Evolutionary conservation across 2,797 vertebrate species (phyloP).

Genomic region (Siniperca scherzeri): DNA sequence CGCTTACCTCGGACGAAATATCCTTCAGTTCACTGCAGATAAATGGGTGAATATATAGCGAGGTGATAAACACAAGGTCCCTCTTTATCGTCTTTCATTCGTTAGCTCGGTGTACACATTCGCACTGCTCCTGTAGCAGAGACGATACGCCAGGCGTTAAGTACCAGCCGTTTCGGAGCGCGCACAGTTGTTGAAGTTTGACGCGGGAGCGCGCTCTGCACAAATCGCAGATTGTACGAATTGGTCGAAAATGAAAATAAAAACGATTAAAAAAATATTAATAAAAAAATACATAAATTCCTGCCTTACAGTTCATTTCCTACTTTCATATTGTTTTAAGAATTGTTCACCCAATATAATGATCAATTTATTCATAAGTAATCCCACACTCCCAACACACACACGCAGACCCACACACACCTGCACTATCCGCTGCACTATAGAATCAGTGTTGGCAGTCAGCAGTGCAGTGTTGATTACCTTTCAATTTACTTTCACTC

Average conservation of each 20-base stretch:
- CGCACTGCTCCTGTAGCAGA: conserved; percentile 67
- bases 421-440: not conserved
- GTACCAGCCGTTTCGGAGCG: conserved; percentile 77
- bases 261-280: not conserved
- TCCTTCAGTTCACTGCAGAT: conserved; percentile 58
- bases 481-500: not conserved
- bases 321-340: not conserved
- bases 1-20: conserved; percentile 82
- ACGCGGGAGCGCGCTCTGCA: conserved; percentile 76
- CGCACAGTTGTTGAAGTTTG: conserved; percentile 83
- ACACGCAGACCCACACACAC: not conserved
- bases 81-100: conserved; percentile 67
- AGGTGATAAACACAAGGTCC: conserved; percentile 31
- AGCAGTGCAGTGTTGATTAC: not conserved
- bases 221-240: conserved; percentile 29
- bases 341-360: not conserved
- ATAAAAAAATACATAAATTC: not conserved
- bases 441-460: not conserved
- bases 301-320: not conserved
- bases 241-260: not conserved
- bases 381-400: not conserved
- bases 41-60: not conserved
- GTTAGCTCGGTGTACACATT: conserved; percentile 69
- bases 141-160: conserved; percentile 80
- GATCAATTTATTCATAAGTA: not conserved